A percentile compares a stretch with the other conserved stretches of the same genome.
These are phyloP conservation scores for Torymus auratus DNA, from an alignment of 2,888 invertebrate genomes.

Conservation along the genomic window DNA sequence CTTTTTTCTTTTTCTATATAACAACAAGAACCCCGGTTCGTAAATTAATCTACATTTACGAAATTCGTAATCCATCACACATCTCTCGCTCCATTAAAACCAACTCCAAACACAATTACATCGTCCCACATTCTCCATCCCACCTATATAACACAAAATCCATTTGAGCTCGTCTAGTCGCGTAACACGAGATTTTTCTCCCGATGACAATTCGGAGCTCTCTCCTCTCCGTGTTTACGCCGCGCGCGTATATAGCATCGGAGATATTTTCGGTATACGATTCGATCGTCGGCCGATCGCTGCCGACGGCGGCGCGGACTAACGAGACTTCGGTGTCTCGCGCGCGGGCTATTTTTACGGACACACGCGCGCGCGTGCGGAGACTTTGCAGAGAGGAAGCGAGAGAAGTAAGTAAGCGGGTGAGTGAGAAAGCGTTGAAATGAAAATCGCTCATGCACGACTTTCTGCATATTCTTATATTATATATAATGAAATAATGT, in stretches of 20 bases:
- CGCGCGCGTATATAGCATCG: not conserved
- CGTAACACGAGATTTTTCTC: constrained; percentile 18
- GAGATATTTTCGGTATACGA: constrained; percentile 44
- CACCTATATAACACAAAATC: not conserved
- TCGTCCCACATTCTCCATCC: constrained; percentile 32
- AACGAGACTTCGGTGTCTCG: constrained; percentile 36
- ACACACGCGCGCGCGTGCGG: not conserved
- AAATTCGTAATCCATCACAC: too few relatives aligned
- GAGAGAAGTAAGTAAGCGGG: too few relatives aligned
- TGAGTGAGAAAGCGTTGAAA: too few relatives aligned
- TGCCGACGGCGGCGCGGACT: constrained; percentile 7
- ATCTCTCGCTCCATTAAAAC: constrained; percentile 1
- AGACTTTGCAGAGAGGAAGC: too few relatives aligned
- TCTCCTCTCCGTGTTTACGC: constrained; percentile 18
- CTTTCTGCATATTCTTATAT: too few relatives aligned
- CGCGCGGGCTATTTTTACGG: too few relatives aligned
- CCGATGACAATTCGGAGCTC: constrained; percentile 20
- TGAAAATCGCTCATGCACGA: too few relatives aligned
- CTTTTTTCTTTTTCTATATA: too few relatives aligned
- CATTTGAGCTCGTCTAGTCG: not conserved
- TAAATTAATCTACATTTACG: too few relatives aligned
- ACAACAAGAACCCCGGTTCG: too few relatives aligned
- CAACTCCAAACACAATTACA: not conserved
- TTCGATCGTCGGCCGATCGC: constrained; percentile 39
- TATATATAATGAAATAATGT: too few relatives aligned